Evolutionary conservation across 2,888 invertebrate species (phyloP), one percentile per base, ranked within the genome.

Genomic region (Minunthozetes semirufus): DNA sequence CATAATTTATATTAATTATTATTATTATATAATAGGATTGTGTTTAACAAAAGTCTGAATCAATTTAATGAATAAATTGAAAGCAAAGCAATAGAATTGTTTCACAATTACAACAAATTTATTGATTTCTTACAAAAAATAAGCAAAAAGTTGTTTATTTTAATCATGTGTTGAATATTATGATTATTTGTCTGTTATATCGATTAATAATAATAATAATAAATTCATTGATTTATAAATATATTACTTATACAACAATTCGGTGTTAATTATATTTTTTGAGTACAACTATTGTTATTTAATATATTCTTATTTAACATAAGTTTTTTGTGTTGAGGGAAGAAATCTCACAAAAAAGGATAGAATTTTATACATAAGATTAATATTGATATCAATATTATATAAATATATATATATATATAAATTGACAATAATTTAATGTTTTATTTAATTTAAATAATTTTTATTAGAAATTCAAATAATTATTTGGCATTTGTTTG

Each of bases 181-280:
- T 33, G 11, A 63, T 63, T 63, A 63, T 63, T 63, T 63, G 38
- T 29, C 63, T 63, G 63, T 63, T 63, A 63, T 63, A 56, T 48
- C n/a, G n/a, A 19, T 19, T 13, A 53, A 56, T 3, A 25, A n/a
- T 4, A 25, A 25, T 1, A 22, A 9, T 25, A 56, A 25, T 9
- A n/a, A 25, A 56, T n/a, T 38, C 63, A 63, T 63, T 19, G 33
- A 17, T 63, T 63, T 38, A 38, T 61, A 61, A 22, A 61, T 63
- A 63, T 56, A 33, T 25, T 63, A 63, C 63, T 63, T 63, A 63
- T 63, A 63, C 38, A 63, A 63, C 63, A 63, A 63, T 63, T 33
- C 29, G 63, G 63, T 63, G 63, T 63, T 63, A 56, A 56, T 56
- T 56, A 63, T 63, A 63, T 61, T 61, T 61, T 61, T 61, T 61